Conservation (phyloP, 2,113 vertebrate genomes). For the Megaleporinus macrocephalus region DNA sequence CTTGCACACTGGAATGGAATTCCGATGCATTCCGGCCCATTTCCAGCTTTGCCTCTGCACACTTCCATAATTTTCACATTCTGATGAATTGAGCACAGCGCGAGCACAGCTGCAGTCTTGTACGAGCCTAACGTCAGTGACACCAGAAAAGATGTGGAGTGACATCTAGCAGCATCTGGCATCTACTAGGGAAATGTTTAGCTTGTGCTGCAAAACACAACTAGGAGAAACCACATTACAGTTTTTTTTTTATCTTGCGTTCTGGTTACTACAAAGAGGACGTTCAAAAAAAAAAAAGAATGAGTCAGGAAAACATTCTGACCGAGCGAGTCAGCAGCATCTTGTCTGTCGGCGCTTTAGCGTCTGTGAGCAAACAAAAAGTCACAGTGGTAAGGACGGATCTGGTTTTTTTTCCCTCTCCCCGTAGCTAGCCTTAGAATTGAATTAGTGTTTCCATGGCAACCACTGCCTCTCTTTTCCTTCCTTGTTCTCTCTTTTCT, state of each 20-base stretch:
- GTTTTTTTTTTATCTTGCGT: neutral
- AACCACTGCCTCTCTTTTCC: constrained; percentile 27
- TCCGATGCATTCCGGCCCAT: too few species aligned
- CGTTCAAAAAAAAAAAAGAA: neutral
- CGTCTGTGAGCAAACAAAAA: constrained; percentile 21
- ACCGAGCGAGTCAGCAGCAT: constrained; percentile 15
- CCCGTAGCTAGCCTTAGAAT: constrained; percentile 38
- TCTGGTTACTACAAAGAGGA: neutral
- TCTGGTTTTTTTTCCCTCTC: constrained; percentile 19
- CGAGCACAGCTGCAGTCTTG: too few species aligned
- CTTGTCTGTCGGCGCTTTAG: constrained; percentile 30
- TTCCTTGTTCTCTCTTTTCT: neutral
- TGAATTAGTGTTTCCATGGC: constrained; percentile 55
- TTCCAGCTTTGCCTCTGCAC: too few species aligned
- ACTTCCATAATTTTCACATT: too few species aligned
- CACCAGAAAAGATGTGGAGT: too few species aligned
- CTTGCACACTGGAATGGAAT: too few species aligned
- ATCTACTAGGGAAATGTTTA: too few species aligned
- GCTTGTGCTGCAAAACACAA: too few species aligned
- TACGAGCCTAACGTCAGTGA: too few species aligned
- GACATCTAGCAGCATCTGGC: too few species aligned
- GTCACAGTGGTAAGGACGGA: constrained; percentile 36
- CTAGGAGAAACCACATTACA: neutral
- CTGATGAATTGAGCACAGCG: too few species aligned
- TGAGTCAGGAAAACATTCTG: neutral